Conservation (phyloP, 1,140 invertebrate species). For the Drosophila suzukii region DNA sequence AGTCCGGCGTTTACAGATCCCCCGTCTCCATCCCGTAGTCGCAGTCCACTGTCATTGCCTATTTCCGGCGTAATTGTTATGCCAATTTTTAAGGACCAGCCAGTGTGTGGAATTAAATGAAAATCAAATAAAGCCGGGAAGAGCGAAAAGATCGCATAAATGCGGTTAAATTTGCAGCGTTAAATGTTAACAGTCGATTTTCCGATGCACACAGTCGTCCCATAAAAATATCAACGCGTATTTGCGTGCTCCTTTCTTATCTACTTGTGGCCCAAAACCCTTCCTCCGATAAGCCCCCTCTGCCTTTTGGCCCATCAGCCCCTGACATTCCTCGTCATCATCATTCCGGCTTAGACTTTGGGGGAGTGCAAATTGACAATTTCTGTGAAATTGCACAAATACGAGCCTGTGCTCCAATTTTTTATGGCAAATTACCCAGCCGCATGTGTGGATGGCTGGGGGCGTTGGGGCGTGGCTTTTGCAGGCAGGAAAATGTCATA, state of each 20-base stretch:
- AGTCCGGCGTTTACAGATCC: constrained; percentile 22
- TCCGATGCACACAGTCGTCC: constrained; percentile 49
- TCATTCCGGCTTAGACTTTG: constrained; percentile 70
- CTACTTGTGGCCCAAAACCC: constrained; percentile 1
- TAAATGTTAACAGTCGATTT: constrained; percentile 81
- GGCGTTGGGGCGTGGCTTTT: constrained; percentile 32
- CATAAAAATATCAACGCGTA: constrained; percentile 79
- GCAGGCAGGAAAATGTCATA: constrained; percentile 58
- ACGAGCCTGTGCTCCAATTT: constrained; percentile 74
- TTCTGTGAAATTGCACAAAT: constrained; percentile 82
- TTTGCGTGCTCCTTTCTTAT: constrained; percentile 59
- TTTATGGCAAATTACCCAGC: constrained; percentile 80
- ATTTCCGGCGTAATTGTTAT: constrained; percentile 76
- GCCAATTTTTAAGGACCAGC: constrained; percentile 66
- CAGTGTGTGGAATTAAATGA: constrained; percentile 71
- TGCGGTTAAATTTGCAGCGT: constrained; percentile 75
- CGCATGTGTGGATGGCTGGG: constrained; percentile 45
- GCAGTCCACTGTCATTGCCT: constrained; percentile 31
- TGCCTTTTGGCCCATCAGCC: background rate
- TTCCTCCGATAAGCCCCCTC: background rate
- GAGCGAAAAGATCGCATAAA: constrained; percentile 59
- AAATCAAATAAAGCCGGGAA: constrained; percentile 67
- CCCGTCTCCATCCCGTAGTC: background rate
- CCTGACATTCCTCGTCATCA: constrained; percentile 20
- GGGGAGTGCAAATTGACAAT: constrained; percentile 81